phyloP scores from a whole-genome alignment of 2,113 vertebrate genomes.

The Podocnemis expansa region DNA sequence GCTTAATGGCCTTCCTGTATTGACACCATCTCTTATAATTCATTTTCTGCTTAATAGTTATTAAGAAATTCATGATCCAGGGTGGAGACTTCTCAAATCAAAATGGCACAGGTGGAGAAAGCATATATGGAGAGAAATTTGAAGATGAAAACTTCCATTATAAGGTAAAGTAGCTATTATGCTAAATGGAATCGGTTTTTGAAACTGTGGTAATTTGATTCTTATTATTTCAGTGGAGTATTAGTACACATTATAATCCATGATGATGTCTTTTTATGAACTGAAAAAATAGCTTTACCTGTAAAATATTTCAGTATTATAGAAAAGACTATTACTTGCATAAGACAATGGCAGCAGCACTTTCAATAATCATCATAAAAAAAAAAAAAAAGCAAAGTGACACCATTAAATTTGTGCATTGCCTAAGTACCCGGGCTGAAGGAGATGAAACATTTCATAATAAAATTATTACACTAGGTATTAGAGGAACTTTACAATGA shows the following conservation, averaged over 20 bases:
- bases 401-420: not conserved
- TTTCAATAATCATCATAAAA: not conserved
- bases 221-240: not conserved
- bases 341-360: not conserved
- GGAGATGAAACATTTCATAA: not conserved
- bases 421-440: not conserved
- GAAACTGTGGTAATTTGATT: not conserved
- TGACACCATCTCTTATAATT: not conserved
- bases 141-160: slow-evolving; percentile 98
- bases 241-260: not conserved
- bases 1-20: rapidly evolving
- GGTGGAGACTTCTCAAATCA: slow-evolving; percentile 98
- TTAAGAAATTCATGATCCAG: slow-evolving; percentile 98
- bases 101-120: slow-evolving; percentile 96
- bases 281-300: not conserved
- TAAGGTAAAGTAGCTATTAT: slow-evolving; percentile 79
- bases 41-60: slow-evolving; percentile 82
- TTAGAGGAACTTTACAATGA: not conserved
- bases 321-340: not conserved
- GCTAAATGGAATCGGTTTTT: not conserved
- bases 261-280: not conserved
- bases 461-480: not conserved
- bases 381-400: not conserved
- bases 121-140: slow-evolving; percentile 98
- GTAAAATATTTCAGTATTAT: not conserved